Percentiles rank a stretch among this genome's conserved stretches.
Conservation (phyloP, 2,113 vertebrate genomes). For the Spermophilus dauricus region DNA sequence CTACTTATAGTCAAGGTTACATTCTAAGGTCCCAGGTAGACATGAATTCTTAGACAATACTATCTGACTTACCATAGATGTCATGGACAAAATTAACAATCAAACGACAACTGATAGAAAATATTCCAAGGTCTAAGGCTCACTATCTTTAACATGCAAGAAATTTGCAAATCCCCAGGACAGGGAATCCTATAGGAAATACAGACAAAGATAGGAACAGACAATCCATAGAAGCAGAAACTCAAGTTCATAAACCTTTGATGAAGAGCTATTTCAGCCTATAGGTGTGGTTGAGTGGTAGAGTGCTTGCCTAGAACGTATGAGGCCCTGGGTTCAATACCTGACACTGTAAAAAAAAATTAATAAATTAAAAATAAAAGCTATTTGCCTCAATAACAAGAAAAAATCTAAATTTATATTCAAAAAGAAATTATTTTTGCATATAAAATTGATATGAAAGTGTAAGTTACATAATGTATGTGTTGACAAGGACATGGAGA, state of each 20-base stretch:
- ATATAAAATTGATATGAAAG: background rate
- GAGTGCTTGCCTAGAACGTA: too few relatives aligned
- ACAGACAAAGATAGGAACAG: background rate
- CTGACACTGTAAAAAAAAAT: too few relatives aligned
- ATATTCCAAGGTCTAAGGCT: constrained; percentile 30
- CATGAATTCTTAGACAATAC: background rate
- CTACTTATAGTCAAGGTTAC: background rate
- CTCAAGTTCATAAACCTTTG: constrained; percentile 6
- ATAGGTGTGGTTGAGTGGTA: too few relatives aligned
- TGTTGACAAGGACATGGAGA: background rate
- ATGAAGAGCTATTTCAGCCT: background rate
- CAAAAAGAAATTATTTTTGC: background rate
- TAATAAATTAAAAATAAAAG: too few relatives aligned
- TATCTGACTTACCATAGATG: background rate
- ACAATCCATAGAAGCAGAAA: background rate
- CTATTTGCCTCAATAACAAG: background rate
- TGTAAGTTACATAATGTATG: background rate
- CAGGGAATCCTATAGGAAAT: background rate
- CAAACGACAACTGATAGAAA: constrained; percentile 32
- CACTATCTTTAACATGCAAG: background rate
- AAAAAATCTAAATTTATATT: constrained; percentile 16
- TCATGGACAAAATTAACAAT: background rate
- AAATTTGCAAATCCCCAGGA: constrained; percentile 8
- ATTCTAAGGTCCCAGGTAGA: background rate
- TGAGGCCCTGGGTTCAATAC: too few relatives aligned